Conservation (phyloP, 2,797 vertebrate species). For the Nannoperca australis region DNA sequence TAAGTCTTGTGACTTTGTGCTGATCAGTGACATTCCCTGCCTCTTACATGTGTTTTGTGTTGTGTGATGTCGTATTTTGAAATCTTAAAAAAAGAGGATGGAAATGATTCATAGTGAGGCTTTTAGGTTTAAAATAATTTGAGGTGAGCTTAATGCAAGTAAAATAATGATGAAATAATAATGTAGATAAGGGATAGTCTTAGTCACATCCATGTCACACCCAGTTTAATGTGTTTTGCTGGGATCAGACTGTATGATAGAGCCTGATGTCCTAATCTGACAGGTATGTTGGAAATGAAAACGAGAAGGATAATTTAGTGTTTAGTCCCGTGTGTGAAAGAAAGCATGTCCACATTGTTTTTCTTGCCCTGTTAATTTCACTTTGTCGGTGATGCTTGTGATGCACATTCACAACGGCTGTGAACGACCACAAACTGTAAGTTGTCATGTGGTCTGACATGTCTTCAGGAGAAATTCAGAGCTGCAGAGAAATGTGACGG, state of each 20-base stretch:
- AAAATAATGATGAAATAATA: not conserved
- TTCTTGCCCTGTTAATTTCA: not conserved
- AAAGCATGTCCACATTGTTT: not conserved
- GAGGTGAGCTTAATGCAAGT: not conserved
- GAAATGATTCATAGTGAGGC: not conserved
- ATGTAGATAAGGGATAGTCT: not conserved
- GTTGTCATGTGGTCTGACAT: not conserved
- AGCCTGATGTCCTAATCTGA: not conserved
- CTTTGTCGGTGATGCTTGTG: not conserved
- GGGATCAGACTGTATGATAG: not conserved
- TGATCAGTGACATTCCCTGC: slow-evolving; percentile 68
- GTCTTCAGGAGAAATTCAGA: slow-evolving; percentile 8
- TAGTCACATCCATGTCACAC: too few species aligned
- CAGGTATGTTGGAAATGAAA: not conserved
- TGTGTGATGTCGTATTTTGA: slow-evolving; percentile 4
- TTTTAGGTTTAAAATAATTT: not conserved
- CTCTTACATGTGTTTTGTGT: slow-evolving; percentile 48
- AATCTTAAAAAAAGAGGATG: not conserved
- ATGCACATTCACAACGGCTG: not conserved
- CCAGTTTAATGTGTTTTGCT: not conserved
- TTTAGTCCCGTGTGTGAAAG: not conserved
- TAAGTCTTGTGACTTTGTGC: slow-evolving; percentile 78
- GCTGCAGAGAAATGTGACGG: slow-evolving; percentile 21
- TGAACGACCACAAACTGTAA: not conserved
- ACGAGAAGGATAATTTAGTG: not conserved